Evolutionary conservation across 1,140 invertebrate species (phyloP).

Genomic region (Coptotermes formosanus): DNA sequence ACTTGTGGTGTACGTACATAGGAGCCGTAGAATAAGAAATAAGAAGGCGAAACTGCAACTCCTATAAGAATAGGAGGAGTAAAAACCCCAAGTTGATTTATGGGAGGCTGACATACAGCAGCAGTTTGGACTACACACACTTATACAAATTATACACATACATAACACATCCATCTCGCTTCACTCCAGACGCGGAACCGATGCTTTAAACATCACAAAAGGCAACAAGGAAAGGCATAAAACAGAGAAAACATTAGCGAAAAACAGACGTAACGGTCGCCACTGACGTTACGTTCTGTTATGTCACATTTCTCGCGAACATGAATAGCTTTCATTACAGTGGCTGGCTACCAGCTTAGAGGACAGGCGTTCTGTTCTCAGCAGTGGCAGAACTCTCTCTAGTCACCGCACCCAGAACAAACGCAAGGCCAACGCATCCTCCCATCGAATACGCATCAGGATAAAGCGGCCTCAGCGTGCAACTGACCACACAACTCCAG

Average conservation of each 20-base stretch:
- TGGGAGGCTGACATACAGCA: slow-evolving; percentile 2
- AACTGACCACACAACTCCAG: too few species aligned
- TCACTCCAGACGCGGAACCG: background rate
- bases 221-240: background rate
- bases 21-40: background rate
- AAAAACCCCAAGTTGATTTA: slow-evolving; percentile 5
- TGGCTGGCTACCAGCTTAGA: too few species aligned
- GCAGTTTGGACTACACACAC: background rate
- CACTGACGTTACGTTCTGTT: background rate
- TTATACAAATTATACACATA: slow-evolving; percentile 11
- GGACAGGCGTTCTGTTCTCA: too few species aligned
- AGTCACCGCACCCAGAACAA: too few species aligned
- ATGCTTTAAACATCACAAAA: background rate
- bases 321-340: too few species aligned
- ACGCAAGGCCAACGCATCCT: too few species aligned
- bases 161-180: background rate
- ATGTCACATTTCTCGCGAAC: too few species aligned
- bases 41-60: background rate
- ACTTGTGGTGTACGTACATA: background rate
- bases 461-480: too few species aligned
- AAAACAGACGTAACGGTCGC: background rate
- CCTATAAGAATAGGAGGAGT: background rate
- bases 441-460: too few species aligned
- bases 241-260: background rate
- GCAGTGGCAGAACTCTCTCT: too few species aligned